Percentiles rank a stretch among this genome's conserved stretches.
Conservation (phyloP, 2,888 invertebrate genomes). For the Drosophila suboccidentalis region DNA sequence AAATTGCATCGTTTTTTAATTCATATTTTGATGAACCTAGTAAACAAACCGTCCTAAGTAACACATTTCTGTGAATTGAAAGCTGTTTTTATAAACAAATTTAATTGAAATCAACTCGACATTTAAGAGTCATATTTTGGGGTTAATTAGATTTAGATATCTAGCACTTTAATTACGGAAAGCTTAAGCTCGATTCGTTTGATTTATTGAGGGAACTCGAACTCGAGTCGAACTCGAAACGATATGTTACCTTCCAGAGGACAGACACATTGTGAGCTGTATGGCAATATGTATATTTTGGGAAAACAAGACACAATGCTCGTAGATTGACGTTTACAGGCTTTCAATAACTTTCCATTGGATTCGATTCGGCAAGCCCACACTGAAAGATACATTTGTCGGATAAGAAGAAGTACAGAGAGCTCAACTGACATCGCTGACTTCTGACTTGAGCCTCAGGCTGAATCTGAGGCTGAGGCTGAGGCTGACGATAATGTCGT, state of each 20-base stretch:
- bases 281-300: conserved; percentile 55
- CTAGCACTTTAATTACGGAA: conserved; percentile 23
- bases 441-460: conserved; percentile 54
- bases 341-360: conserved; percentile 78
- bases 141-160: conserved; percentile 33
- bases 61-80: neutral
- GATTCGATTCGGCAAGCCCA: conserved; percentile 70
- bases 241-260: neutral
- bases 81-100: neutral
- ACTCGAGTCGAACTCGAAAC: conserved; percentile 17
- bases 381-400: conserved; percentile 72
- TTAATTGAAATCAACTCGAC: neutral
- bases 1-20: no score
- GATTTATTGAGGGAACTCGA: conserved; percentile 53
- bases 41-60: neutral
- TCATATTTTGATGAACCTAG: neutral
- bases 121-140: conserved; percentile 8
- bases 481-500: conserved; percentile 75
- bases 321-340: conserved; percentile 61
- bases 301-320: conserved; percentile 51
- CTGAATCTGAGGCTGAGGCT: conserved; percentile 40
- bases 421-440: conserved; percentile 61
- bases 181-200: conserved; percentile 28
- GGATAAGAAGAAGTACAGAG: conserved; percentile 67
- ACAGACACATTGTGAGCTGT: conserved; percentile 20